Percentiles rank a stretch among this genome's conserved stretches.
Conservation (phyloP, 2,888 invertebrate genomes). For the Meganola albula region DNA sequence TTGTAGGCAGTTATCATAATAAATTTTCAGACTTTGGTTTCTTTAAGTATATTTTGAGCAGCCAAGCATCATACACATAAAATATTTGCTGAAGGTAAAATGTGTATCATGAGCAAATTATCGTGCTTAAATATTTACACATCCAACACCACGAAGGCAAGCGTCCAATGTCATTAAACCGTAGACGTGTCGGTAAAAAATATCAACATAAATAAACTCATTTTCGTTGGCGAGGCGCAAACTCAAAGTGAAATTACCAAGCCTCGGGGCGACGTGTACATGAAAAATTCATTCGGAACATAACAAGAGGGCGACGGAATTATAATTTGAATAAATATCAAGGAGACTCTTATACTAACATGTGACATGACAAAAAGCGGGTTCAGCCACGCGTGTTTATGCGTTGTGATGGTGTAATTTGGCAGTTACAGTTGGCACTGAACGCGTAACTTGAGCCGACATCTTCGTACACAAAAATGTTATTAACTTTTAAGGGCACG, state of each 20-base stretch:
- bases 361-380: conserved; percentile 66
- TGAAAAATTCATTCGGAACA: conserved; percentile 74
- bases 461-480: conserved; percentile 58
- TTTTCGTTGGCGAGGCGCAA: conserved; percentile 56
- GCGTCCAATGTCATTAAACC: conserved; percentile 41
- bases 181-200: conserved; percentile 45
- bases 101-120: conserved; percentile 42
- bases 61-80: conserved; percentile 20
- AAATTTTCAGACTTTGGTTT: too few relatives aligned
- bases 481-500: conserved; percentile 61
- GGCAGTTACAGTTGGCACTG: conserved; percentile 50
- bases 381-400: conserved; percentile 65
- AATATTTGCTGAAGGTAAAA: conserved; percentile 25
- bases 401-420: conserved; percentile 69
- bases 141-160: conserved; percentile 41
- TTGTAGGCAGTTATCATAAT: too few relatives aligned
- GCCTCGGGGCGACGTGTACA: conserved; percentile 64
- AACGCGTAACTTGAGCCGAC: conserved; percentile 54
- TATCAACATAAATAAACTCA: conserved; percentile 64
- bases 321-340: conserved; percentile 77
- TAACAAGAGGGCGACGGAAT: conserved; percentile 70
- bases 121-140: conserved; percentile 47
- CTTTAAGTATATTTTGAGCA: too few relatives aligned
- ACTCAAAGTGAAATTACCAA: conserved; percentile 74
- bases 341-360: conserved; percentile 50